A percentile compares a stretch with the other conserved stretches of the same genome.
These are phyloP conservation scores for Andrena trimmerana DNA, from an alignment of 2,888 invertebrate genomes.

Conservation along the genomic window DNA sequence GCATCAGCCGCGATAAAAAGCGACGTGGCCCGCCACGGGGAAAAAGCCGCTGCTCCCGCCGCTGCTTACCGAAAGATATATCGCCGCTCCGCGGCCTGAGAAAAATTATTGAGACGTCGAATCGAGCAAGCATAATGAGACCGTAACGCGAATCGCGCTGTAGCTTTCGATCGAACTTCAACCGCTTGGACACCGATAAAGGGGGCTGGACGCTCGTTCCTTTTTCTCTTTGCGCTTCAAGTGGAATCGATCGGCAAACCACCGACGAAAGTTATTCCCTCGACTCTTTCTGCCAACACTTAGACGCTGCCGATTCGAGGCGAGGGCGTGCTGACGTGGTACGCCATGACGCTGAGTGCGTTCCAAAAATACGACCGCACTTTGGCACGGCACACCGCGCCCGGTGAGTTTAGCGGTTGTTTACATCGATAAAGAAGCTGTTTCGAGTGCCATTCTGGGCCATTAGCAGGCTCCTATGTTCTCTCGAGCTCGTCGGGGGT, in stretches of 20 bases:
- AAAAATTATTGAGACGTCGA: conserved; percentile 30
- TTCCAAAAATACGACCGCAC: conserved; percentile 82
- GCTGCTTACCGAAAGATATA: conserved; percentile 25
- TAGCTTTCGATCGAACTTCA: background rate
- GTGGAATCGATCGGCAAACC: conserved; percentile 15
- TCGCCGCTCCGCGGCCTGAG: background rate
- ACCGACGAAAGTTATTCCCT: conserved; percentile 45
- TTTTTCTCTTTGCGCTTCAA: background rate
- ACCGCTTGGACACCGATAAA: background rate
- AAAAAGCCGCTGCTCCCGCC: conserved; percentile 20
- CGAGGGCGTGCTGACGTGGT: conserved; percentile 77
- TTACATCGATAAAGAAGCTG: conserved; percentile 82
- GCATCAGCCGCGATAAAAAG: conserved; percentile 62
- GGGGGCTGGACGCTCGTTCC: background rate
- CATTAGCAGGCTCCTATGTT: conserved; percentile 76
- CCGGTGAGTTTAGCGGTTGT: conserved; percentile 79
- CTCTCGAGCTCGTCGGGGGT: conserved; percentile 39
- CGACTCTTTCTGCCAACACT: conserved; percentile 64
- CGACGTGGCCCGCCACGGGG: conserved; percentile 30
- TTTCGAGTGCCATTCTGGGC: conserved; percentile 74
- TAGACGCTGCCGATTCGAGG: conserved; percentile 58
- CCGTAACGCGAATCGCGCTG: background rate
- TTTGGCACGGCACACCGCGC: conserved; percentile 75
- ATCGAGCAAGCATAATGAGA: conserved; percentile 22
- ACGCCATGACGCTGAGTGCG: conserved; percentile 79